Evolutionary conservation across 1,140 invertebrate species (phyloP), one percentile per base, ranked within the genome.

Genomic region (Samia ricini): DNA sequence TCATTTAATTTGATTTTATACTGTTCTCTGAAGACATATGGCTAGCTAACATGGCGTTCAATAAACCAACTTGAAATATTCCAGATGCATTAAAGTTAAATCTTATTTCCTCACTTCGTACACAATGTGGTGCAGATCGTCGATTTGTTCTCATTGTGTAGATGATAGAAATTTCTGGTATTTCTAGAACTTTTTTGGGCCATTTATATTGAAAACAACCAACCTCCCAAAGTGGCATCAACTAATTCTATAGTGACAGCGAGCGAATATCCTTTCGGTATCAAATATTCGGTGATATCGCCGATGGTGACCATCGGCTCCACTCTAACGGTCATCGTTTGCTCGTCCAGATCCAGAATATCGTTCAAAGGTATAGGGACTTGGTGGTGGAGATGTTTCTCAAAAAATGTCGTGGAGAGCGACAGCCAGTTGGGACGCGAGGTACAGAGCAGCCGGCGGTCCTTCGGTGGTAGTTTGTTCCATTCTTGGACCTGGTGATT

Each of bases 271-370:
- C 95, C 95, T 7, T 93, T 89, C 2, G 95, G 94, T 76, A 94
- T 94, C 21, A 97, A 83, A 19, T 92, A 94, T 42, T 93, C 92
- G 1, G 95, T 95, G 42, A 97, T 91, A 72, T 96, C 95, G 12
- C 96, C 96, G 92, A 97, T 96, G 6, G 93, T 95, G 12, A 95
- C 96, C 81, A 96, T 90, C 4, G 96, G 96, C 77, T 97, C 96
- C 20, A 95, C 95, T 56, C 92, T 83, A 0, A 97, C 93, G 0
- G 94, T 94, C 88, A 92, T 88, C 61, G 91, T 91, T 20, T 93
- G 69, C 21, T 89, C 91, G 74, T 97, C 92, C 26, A 96, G 86
- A 63, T 94, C 91, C 23, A 97, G 73, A 60, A 97, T 94, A 69
- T 97, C 95, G 33, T 89, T 93, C 2, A 95, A 79, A 15, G 93